phyloP scores from a whole-genome alignment of 2,797 vertebrate genomes.

The Gephyroberyx darwinii region DNA sequence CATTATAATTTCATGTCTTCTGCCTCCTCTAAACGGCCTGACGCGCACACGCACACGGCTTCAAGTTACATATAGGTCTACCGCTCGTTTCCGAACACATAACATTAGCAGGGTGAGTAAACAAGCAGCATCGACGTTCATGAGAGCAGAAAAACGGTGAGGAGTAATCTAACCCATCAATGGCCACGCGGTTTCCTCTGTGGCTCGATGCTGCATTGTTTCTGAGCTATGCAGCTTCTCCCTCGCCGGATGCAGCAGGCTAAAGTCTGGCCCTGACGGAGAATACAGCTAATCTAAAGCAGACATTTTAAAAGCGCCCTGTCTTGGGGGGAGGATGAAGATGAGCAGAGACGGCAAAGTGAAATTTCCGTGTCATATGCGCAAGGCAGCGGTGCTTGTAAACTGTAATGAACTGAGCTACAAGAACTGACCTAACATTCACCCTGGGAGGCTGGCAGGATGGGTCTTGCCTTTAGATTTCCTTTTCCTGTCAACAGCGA shows the following conservation, averaged over 20 bases:
- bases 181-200: conserved; percentile 9
- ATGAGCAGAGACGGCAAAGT: conserved; percentile 29
- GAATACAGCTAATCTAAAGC: conserved; percentile 46
- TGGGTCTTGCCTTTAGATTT: not conserved
- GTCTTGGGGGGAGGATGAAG: conserved; percentile 21
- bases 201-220: conserved; percentile 52
- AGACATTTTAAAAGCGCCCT: conserved; percentile 51
- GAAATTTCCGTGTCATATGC: conserved; percentile 41
- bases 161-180: conserved; percentile 29
- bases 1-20: conserved; percentile 74
- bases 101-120: conserved; percentile 62
- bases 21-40: conserved; percentile 59
- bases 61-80: conserved; percentile 42
- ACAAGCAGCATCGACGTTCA: conserved; percentile 43
- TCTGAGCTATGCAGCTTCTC: conserved; percentile 19
- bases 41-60: conserved; percentile 32
- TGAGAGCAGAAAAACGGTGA: conserved; percentile 38
- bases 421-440: conserved; percentile 11
- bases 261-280: conserved; percentile 40
- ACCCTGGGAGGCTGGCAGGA: not conserved
- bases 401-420: conserved; percentile 36
- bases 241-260: conserved; percentile 25
- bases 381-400: conserved; percentile 30
- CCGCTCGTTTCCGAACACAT: conserved; percentile 29
- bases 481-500: conserved; percentile 8